phyloP scores from a whole-genome alignment of 2,113 vertebrate species.

The Zosterops japonicus region DNA sequence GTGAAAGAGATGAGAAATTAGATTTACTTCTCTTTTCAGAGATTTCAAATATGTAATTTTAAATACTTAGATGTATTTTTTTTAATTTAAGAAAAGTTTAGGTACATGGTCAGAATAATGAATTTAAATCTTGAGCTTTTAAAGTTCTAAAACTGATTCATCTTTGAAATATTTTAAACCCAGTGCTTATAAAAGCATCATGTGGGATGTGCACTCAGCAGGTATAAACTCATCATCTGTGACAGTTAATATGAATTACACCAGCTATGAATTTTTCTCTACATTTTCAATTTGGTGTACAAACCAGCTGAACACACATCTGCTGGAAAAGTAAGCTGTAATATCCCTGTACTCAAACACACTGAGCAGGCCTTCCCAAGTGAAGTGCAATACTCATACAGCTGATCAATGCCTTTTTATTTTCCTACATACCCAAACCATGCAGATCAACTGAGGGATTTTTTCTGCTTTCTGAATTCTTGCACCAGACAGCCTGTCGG shows the following conservation, averaged over 20 bases:
- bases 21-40: neutral
- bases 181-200: neutral
- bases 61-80: neutral
- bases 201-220: neutral
- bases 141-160: neutral
- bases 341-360: neutral
- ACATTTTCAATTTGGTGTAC: rapidly evolving
- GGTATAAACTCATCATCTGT: neutral
- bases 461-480: neutral
- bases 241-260: neutral
- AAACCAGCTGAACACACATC: neutral
- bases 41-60: neutral
- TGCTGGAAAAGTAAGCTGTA: neutral
- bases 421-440: neutral
- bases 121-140: neutral
- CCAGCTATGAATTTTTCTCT: neutral
- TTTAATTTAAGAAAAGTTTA: neutral
- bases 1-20: neutral
- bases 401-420: neutral
- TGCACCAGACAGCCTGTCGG: neutral
- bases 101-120: neutral
- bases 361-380: neutral
- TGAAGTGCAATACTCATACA: rapidly evolving
- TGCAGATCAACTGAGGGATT: neutral
- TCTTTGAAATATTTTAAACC: neutral